Evolutionary conservation across 2,888 invertebrate species (phyloP).

Genomic region (Choreutis nemorana): DNA sequence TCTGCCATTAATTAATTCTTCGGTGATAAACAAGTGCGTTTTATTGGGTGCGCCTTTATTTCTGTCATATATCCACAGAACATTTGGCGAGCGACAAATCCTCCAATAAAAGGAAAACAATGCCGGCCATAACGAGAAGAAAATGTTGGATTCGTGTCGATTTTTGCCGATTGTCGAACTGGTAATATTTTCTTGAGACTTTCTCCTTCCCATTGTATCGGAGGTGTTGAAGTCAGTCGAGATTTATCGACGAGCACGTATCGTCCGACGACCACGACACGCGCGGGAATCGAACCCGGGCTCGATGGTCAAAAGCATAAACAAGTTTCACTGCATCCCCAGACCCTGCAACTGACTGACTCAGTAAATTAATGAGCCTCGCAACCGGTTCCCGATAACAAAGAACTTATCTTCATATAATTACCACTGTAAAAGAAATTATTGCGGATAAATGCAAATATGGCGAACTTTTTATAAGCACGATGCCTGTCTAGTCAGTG

Average conservation of each 20-base stretch:
- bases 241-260: slow-evolving; percentile 46
- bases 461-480: no score
- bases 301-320: slow-evolving; percentile 25
- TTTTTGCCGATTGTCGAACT: slow-evolving; percentile 19
- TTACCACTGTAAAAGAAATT: no score
- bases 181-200: slow-evolving; percentile 43
- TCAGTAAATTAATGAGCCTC: slow-evolving; percentile 9
- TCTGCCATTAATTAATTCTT: no score
- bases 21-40: no score
- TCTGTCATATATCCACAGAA: no score
- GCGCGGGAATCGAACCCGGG: slow-evolving; percentile 45
- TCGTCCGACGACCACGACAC: slow-evolving; percentile 40
- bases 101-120: no score
- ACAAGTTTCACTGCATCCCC: slow-evolving; percentile 27
- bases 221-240: slow-evolving; percentile 37
- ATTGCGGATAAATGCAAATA: no score
- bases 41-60: no score
- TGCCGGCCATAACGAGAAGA: no score
- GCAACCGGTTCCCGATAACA: slow-evolving; percentile 4
- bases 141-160: slow-evolving; percentile 2
- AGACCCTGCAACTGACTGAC: slow-evolving; percentile 8
- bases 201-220: slow-evolving; percentile 52
- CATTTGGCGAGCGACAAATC: no score
- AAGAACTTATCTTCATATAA: neutral
- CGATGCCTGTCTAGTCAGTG: no score